Percentiles rank a stretch among this genome's conserved stretches.
phyloP scores from a whole-genome alignment of 2,888 invertebrate genomes.

The Drosophila lutescens region DNA sequence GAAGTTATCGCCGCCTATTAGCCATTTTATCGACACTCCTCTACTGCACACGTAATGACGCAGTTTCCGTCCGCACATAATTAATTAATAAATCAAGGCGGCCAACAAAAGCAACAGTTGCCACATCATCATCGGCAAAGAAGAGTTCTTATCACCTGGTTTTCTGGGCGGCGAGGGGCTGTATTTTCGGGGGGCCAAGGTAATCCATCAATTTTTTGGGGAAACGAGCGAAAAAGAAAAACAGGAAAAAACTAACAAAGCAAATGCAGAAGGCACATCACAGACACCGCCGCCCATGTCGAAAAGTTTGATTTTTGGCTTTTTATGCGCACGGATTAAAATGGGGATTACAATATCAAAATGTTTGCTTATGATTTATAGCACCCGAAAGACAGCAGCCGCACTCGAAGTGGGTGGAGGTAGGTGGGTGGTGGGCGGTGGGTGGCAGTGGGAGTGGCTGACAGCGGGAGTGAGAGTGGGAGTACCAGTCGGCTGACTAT shows the following conservation, averaged over 20 bases:
- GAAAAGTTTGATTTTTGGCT: slow-evolving; percentile 82
- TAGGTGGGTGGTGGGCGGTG: slow-evolving; percentile 3
- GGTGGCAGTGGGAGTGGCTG: slow-evolving; percentile 36
- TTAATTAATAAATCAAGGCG: slow-evolving; percentile 79
- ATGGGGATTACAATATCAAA: slow-evolving; percentile 82
- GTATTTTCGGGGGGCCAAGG: slow-evolving; percentile 40
- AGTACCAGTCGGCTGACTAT: slow-evolving; percentile 43
- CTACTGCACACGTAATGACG: slow-evolving; percentile 34
- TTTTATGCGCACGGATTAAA: slow-evolving; percentile 81
- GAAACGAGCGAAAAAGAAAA: slow-evolving; percentile 70
- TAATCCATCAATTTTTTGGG: slow-evolving; percentile 76
- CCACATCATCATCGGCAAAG: slow-evolving; percentile 46
- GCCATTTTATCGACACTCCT: slow-evolving; percentile 51
- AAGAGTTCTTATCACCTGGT: slow-evolving; percentile 46
- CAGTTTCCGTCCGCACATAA: slow-evolving; percentile 72
- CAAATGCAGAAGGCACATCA: slow-evolving; percentile 74
- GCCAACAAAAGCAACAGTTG: slow-evolving; percentile 49
- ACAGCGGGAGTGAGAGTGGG: slow-evolving; percentile 43
- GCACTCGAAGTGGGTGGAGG: slow-evolving; percentile 27
- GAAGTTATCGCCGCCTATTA: slow-evolving; percentile 37
- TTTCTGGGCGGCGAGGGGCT: neutral
- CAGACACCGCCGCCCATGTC: slow-evolving; percentile 77
- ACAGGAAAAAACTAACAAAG: slow-evolving; percentile 58
- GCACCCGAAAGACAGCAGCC: slow-evolving; percentile 64
- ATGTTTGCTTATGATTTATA: slow-evolving; percentile 82